Base-by-base conservation (phyloP, 2,888 invertebrate species). In the Stenichneumon culpator region DNA sequence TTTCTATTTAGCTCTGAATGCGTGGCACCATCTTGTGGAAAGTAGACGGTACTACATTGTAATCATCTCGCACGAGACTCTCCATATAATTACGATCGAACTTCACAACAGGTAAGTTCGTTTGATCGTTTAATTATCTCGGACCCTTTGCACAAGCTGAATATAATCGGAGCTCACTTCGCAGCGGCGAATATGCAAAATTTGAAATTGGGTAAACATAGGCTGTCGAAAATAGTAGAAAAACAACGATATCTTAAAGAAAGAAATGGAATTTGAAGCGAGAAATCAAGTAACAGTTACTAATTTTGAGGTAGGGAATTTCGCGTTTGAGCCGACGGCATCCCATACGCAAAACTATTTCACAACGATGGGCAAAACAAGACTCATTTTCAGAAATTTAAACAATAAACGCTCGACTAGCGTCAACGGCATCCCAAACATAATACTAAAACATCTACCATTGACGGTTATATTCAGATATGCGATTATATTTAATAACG, bases 401-500 rank as follows among this genome's bases (percentile, higher is more conserved):
- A 80, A 72, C 0, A 82, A 86, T n/a, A 84, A 84, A 78, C 74
- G 47, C 16, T 84, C 86, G 1, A 4, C 79, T 0, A 74, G 86
- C 0, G 44, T 54, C 2, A 83, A 84, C 11, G 28, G 57, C 5
- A 75, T 84, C 2, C 79, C 83, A 0, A 25, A 65, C 0, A 79
- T 81, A 11, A 75, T 69, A 0, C 47, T 86, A 0, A 87, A 87
- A 82, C 70, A 87, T 9, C 50, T 86, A 0, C 81, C 84, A 0
- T 4, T 14, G 1, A 72, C 28, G 44, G n/a, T 67, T 7, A 75
- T 86, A 0, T 11, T 11, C 1, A 32, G 74, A 28, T 63, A 75
- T 16, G 50, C 77, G 0, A 83, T 80, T 9, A 1, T 86, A 6
- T 81, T 87, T 44, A 84, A 87, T 22, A 87, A 86, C 14, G 57